Conservation (phyloP, 2,888 invertebrate genomes). For the Choristoneura rosaceana region DNA sequence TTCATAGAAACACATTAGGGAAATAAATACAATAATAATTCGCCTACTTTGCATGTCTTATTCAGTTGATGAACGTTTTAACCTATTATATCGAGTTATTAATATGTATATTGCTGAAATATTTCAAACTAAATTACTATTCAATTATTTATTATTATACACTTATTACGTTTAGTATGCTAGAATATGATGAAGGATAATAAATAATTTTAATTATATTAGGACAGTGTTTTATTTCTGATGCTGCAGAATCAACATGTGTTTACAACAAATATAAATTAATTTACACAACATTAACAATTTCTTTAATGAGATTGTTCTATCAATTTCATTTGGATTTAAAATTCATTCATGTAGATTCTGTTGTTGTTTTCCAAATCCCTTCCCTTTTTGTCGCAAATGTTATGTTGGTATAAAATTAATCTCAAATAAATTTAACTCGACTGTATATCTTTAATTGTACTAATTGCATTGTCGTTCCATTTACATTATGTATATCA, state of each 20-base stretch:
- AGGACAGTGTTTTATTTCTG: conserved; percentile 73
- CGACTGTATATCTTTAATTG: no score
- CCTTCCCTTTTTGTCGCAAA: neutral
- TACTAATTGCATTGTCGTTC: no score
- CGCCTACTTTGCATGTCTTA: conserved; percentile 81
- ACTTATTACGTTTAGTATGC: conserved; percentile 87
- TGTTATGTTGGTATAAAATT: neutral
- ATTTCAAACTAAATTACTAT: conserved; percentile 84
- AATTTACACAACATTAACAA: neutral
- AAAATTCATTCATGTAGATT: neutral
- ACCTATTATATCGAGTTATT: conserved; percentile 79
- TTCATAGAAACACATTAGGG: conserved; percentile 67
- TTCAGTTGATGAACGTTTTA: conserved; percentile 70
- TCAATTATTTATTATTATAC: conserved; percentile 86
- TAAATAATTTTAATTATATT: conserved; percentile 87
- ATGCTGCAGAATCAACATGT: neutral
- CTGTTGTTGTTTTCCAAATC: neutral
- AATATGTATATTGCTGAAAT: conserved; percentile 82
- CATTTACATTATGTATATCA: no score
- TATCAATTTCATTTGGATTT: conserved; percentile 1
- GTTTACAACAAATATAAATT: neutral
- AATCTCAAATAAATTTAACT: neutral
- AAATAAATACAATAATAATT: conserved; percentile 80
- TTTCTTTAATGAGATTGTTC: neutral
- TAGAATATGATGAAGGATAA: conserved; percentile 87